Evolutionary conservation across 2,113 vertebrate genomes (phyloP), one percentile per base, ranked within the genome.

Genomic region (Hucho hucho): DNA sequence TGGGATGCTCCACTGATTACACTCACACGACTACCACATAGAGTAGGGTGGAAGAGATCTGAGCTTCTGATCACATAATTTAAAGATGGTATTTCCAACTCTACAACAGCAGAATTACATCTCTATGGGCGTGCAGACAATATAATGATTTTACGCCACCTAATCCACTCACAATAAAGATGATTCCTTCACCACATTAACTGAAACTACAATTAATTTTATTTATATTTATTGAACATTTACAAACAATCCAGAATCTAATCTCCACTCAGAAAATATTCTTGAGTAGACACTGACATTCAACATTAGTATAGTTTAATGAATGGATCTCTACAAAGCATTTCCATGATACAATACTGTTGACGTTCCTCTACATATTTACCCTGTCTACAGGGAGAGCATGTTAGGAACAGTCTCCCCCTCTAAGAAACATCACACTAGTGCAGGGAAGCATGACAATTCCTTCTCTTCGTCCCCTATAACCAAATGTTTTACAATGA

Each of bases 401-500:
- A 47, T 56, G 11, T 25, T 13, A 43, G 11, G n/a, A 71, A 53
- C 24, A 14, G 56, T 56, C 2, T 2, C 4, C 22, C 75, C 1
- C 32, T 70, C 67, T 69, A 32, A 61, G 12, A 76, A 75, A 49
- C 5, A 49, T 32, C 64, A 63, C 24, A 6, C 24, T 22, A 9
- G 73, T 72, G 73, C 77, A 75, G 46, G 18, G 37, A 76, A 66
- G 79, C 80, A 56, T 79, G 71, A 81, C 76, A 63, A 76, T 64
- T 72, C 64, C 77, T 78, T 76, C 69, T 82, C 75, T 81, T 63
- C 32, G 61, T 28, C 18, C 69, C 75, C 70, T 75, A 65, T 75
- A 72, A 70, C 80, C 69, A 63, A 80, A 84, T 3, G 72, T 76
- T 74, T 77, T 83, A 67, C 22, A 25, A 80, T 91, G 59, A 91